Evolutionary conservation across 2,888 invertebrate species (phyloP), one percentile per base, ranked within the genome.

Genomic region (Galerucella calmariensis): DNA sequence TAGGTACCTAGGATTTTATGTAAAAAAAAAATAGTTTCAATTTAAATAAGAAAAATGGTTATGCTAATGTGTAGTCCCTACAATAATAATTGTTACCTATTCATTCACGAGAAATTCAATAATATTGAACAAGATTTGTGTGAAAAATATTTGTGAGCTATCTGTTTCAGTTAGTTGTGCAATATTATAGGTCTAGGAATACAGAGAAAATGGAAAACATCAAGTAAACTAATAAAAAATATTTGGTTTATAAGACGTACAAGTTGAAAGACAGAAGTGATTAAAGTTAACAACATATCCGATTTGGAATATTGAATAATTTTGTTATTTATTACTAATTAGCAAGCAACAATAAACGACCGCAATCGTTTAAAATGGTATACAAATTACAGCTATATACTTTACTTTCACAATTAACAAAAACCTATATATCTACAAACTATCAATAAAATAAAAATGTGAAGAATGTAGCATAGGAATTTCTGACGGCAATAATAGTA

Each of bases 341-440:
- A 65, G 27, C 44, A 10, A n/a, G 35, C 14, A n/a, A 41, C 8
- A 41, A 62, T 16, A 41, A 62, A 62, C 41, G 46, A 65, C 20
- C 16, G 35, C 16, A 12, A 16, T 44, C 6, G 59, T 41, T 68
- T 46, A 68, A 68, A 68, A 74, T 71, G 74, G 74, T 71, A 67
- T 27, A 67, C 53, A 62, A 27, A 68, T 69, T 48, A 48, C 56
- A 16, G 72, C 35, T 58, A n/a, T n/a, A n/a, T n/a, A 48, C 58
- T 65, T 68, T 72, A 75, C 75, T 72, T 75, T 75, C 72, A 75
- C 75, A 72, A 67, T 72, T 66, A 51, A 51, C 62, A 56, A 72
- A 68, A 68, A 67, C 27, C 20, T 20, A 46, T 61, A 20, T 46
- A 41, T 48, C 46, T 16, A 20, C 16, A 48, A 65, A 71, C n/a